phyloP scores from a whole-genome alignment of 64 coral and sea anemone species.

The Porites australiensis region DNA sequence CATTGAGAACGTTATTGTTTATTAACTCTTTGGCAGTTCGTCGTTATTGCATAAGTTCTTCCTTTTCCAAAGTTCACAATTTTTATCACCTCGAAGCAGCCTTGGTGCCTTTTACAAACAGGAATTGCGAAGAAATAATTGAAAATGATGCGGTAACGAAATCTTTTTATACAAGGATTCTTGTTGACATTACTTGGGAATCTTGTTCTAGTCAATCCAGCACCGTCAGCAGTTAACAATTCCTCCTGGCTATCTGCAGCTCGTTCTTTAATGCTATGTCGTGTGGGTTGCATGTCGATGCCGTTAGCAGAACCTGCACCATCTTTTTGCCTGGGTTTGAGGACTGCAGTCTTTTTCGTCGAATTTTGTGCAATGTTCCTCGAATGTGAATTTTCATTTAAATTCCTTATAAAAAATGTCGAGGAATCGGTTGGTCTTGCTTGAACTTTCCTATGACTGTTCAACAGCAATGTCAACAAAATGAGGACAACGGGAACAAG shows the following conservation, averaged over 20 bases:
- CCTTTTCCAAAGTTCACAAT: constrained; percentile 11
- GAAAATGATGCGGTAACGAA: background rate
- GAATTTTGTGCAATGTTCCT: background rate
- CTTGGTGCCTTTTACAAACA: constrained; percentile 6
- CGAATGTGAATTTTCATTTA: background rate
- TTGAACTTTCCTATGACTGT: background rate
- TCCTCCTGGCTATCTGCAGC: background rate
- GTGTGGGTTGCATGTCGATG: background rate
- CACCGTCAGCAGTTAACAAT: background rate
- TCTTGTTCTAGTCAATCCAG: background rate
- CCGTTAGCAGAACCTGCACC: background rate
- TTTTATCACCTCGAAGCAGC: background rate
- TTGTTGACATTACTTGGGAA: background rate
- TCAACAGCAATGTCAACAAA: background rate
- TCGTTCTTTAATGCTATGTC: background rate
- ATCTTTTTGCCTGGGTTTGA: background rate
- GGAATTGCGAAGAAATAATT: constrained; percentile 14
- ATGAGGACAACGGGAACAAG: background rate
- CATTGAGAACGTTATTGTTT: no score
- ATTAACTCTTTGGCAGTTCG: background rate
- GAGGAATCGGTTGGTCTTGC: background rate
- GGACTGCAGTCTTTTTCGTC: background rate
- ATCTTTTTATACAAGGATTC: constrained; percentile 5
- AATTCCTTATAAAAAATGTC: background rate
- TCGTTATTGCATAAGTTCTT: background rate